phyloP scores from a whole-genome alignment of 2,113 vertebrate genomes.

The Corvus hawaiiensis region DNA sequence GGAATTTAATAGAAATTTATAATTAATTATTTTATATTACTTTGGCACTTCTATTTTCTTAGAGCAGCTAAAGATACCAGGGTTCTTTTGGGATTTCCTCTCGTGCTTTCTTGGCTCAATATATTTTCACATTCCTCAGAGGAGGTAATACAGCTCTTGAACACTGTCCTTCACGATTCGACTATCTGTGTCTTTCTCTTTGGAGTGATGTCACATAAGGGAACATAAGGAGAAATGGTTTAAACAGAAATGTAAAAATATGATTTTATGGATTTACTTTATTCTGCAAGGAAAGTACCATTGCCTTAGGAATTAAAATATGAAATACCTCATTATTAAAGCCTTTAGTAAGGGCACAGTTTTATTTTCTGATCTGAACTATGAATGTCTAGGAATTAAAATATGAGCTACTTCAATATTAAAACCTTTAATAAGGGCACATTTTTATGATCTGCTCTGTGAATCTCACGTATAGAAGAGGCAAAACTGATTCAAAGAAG shows the following conservation, averaged over 20 bases:
- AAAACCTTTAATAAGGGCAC: not conserved
- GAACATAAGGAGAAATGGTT: not conserved
- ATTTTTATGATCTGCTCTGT: not conserved
- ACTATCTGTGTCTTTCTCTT: not conserved
- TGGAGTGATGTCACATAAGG: not conserved
- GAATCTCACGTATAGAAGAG: not conserved
- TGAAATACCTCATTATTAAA: not conserved
- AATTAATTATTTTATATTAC: not conserved
- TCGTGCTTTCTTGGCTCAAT: not conserved
- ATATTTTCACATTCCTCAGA: not conserved
- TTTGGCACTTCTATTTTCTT: not conserved
- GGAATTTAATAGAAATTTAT: not conserved
- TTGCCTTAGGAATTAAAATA: not conserved
- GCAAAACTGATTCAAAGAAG: not conserved
- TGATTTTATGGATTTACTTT: not conserved
- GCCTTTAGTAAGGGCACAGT: not conserved
- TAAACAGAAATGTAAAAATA: not conserved
- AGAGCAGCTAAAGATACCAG: not conserved
- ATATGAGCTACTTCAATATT: not conserved
- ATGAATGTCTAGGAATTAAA: not conserved
- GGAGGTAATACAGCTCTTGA: not conserved
- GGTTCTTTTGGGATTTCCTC: not conserved
- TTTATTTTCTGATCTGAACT: not conserved
- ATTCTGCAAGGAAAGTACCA: not conserved
- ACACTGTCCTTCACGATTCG: not conserved